Base-by-base conservation (phyloP, 2,797 vertebrate species). In the Megalops cyprinoides region DNA sequence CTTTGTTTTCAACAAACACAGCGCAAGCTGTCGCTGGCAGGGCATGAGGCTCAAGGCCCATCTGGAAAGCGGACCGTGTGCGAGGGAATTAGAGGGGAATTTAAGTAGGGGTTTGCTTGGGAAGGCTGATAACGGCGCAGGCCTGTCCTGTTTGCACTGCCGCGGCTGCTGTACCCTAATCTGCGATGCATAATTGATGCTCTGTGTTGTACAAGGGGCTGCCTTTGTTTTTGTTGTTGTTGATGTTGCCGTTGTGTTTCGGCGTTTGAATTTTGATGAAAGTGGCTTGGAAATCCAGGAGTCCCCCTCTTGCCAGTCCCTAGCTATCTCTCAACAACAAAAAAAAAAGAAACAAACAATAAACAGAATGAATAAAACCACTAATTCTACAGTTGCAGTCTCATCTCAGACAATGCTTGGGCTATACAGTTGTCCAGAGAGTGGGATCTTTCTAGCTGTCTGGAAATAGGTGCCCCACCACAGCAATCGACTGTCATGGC, bases 1-100 rank as follows among this genome's bases (percentile, higher is more conserved):
- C 94, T 96, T 96, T 96, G 95, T 96, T 96, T 96, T 96, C 95
- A 93, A 91, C 95, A 93, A 96, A 94, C 95, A 95, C 94, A 91
- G 88, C 87, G 39, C 95, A 96, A 96, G 95, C 96, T 97, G 96
- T 95, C 95, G 94, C 94, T 95, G 95, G 93, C 94, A 93, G 88
- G 91, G 90, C 90, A 87, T 90, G 87, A 91, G 93, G 91, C 92
- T 91, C 89, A 90, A 86, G 91, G 92, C 93, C 95, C 95, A 96
- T 96, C 96, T 97, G 96, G 95, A 96, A 92, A 95, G 92, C 91
- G 91, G 90, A 92, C 92, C 91, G 90, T 90, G 90, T 93, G 94
- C 91, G 88, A 84, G 89, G 90, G 91, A 88, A 92, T 87, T 89
- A 93, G 91, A 91, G 90, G 89, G 89, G 89, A 93, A 92, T 90